phyloP scores from a whole-genome alignment of 2,797 vertebrate genomes.

The Sciaenops ocellatus region DNA sequence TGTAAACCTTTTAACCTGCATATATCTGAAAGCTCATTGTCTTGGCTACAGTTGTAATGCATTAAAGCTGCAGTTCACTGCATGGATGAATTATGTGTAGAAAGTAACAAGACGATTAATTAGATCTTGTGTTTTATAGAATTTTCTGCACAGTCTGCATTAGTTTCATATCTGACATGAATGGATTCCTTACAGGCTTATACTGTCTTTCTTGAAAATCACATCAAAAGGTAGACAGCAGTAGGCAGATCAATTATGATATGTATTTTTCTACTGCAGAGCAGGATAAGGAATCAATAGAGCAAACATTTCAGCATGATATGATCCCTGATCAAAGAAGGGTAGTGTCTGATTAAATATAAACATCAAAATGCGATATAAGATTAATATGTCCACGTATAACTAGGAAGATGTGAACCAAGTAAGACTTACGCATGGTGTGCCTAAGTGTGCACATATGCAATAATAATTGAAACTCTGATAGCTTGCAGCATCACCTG shows the following conservation, averaged over 20 bases:
- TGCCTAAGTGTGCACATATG: neutral
- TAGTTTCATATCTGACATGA: neutral
- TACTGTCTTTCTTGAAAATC: neutral
- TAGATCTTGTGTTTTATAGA: neutral
- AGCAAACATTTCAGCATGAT: constrained; percentile 4
- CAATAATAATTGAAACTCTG: neutral
- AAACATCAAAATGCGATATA: neutral
- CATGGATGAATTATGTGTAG: neutral
- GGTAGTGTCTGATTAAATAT: neutral
- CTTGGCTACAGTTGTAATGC: neutral
- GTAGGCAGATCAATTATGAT: neutral
- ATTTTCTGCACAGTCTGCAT: neutral
- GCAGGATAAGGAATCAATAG: neutral
- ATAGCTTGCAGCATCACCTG: constrained; percentile 10
- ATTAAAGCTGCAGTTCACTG: neutral
- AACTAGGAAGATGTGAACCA: neutral
- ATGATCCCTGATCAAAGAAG: neutral
- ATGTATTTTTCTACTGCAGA: constrained; percentile 4
- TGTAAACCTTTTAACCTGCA: neutral
- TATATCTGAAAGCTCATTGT: neutral
- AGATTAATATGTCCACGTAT: neutral
- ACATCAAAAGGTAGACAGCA: neutral
- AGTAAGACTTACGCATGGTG: neutral
- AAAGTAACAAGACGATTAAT: neutral
- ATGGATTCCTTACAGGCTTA: neutral